Evolutionary conservation across 1,140 invertebrate species (phyloP), one percentile per base, ranked within the genome.

Genomic region (Andrena cerasifolii): DNA sequence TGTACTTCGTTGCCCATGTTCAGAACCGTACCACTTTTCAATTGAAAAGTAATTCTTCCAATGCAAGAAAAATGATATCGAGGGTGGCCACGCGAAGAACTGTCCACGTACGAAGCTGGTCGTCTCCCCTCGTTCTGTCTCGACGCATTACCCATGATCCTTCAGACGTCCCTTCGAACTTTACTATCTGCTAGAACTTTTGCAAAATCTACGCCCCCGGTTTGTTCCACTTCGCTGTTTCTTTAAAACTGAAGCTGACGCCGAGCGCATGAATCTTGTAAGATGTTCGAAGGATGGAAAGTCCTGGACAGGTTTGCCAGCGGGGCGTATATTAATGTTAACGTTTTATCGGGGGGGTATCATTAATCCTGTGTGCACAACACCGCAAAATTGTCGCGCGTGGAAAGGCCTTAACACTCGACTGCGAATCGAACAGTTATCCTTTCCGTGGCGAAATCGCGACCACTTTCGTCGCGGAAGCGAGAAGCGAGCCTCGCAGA

Each of bases 221-320:
- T 53, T 70, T 31, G 67, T 43, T 51, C 67, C 53, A 70, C 16
- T 70, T 70, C 53, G 36, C 5, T 3, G 65, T 4, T 40, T 68
- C 51, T n/a, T 54, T 51, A 14, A 14, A 56, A 70, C 43, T 7
- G 16, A 28, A 28, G 24, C 24, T n/a, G 24, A 45, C 24, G 51
- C 18, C 33, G 33, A 5, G 12, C 33, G 31, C 66, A 43, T 40
- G 66, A 54, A 54, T 68, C 66, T 68, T 40, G 24, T 36, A 68
- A 4, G 7, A 24, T 16, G 21, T 51, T 0, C 14, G 33, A 12
- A n/a, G 28, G 66, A 14, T 43, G 56, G 51, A 70, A 70, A 56
- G 51, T 56, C 33, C 6, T 16, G 33, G 51, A 70, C 51, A 31
- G 67, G 67, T 56, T n/a, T 43, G 67, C 33, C 0, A 28, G 36